phyloP scores from a whole-genome alignment of 2,797 vertebrate genomes.

The Typhlichthys eigenmanni region DNA sequence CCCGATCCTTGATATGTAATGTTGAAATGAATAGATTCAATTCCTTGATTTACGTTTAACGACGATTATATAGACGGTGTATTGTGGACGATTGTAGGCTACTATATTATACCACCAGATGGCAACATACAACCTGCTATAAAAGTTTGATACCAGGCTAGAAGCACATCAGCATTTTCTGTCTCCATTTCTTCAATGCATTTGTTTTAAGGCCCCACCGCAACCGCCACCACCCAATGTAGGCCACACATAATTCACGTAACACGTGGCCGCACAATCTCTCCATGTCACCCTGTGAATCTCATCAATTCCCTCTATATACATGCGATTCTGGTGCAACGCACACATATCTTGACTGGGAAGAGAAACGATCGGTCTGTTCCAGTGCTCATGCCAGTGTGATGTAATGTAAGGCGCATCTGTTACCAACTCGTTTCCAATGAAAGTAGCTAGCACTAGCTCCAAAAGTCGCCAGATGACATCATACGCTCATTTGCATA shows the following conservation, averaged over 20 bases:
- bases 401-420: conserved; percentile 24
- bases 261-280: neutral
- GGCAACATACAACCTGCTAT: conserved; percentile 29
- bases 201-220: no score
- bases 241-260: neutral
- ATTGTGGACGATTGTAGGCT: no score
- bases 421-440: no score
- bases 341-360: conserved; percentile 44
- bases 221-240: no score
- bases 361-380: conserved; percentile 30
- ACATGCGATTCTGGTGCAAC: conserved; percentile 19
- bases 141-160: neutral
- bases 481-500: no score
- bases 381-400: conserved; percentile 24
- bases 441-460: no score
- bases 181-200: neutral
- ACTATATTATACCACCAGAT: conserved; percentile 41
- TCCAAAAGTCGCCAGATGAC: no score
- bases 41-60: neutral
- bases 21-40: neutral
- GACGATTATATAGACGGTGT: no score
- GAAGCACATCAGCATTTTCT: neutral
- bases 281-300: neutral
- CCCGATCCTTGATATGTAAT: no score
- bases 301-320: conserved; percentile 9